These are phyloP conservation scores for Leptatherina wallacei DNA, from an alignment of 2,797 vertebrate genomes.

Conservation along the genomic window DNA sequence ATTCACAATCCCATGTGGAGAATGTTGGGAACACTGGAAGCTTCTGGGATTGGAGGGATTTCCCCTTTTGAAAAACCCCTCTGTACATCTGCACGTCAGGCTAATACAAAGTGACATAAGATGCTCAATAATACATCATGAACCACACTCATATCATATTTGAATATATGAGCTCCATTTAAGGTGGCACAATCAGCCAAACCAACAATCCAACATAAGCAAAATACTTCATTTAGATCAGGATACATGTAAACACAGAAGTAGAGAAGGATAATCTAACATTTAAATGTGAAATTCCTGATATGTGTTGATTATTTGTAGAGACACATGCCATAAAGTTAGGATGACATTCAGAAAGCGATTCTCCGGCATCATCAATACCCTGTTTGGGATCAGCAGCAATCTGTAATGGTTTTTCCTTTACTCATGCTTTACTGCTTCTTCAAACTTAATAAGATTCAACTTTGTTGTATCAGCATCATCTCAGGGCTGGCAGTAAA, in stretches of 20 bases:
- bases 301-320: background rate
- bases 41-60: conserved; percentile 39
- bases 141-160: background rate
- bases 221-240: background rate
- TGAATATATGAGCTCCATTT: background rate
- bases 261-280: background rate
- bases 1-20: conserved; percentile 9
- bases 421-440: background rate
- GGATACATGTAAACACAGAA: background rate
- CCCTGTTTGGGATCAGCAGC: background rate
- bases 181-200: background rate
- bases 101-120: background rate
- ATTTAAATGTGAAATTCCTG: background rate
- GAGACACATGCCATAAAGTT: background rate
- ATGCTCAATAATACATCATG: background rate
- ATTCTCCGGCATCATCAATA: background rate
- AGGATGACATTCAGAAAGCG: background rate
- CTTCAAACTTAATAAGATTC: background rate
- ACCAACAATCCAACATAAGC: background rate
- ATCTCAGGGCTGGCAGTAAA: background rate
- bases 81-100: background rate
- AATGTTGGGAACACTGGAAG: conserved; percentile 15
- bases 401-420: background rate
- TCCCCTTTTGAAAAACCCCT: conserved; percentile 16
- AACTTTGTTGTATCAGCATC: background rate